phyloP scores from a whole-genome alignment of 2,797 vertebrate species.

The Rhadinocentrus ornatus region DNA sequence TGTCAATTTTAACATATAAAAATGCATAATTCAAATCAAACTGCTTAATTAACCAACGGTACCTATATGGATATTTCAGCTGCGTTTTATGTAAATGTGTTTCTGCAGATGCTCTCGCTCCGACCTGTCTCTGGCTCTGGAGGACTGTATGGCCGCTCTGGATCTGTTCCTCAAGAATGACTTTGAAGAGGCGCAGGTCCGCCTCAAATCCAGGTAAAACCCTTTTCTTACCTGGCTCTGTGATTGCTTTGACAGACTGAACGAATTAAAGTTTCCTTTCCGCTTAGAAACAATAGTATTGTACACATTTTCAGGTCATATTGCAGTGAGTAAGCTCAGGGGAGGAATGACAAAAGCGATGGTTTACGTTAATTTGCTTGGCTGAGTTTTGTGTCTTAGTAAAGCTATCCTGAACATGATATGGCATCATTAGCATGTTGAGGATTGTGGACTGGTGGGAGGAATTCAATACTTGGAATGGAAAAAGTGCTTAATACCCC shows the following conservation, averaged over 20 bases:
- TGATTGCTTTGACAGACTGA: not conserved
- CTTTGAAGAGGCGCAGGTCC: slow-evolving; percentile 91
- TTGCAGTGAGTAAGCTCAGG: not conserved
- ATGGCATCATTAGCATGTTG: not conserved
- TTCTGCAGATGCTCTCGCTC: slow-evolving; percentile 84
- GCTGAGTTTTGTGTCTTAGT: not conserved
- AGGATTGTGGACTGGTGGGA: not conserved
- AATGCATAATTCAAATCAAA: not conserved
- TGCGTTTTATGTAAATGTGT: slow-evolving; percentile 13
- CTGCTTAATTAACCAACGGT: not conserved
- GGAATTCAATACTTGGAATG: not conserved
- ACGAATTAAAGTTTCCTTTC: not conserved
- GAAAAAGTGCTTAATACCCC: too few relatives aligned
- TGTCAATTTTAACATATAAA: not conserved
- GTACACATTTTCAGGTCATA: not conserved
- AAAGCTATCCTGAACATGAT: not conserved
- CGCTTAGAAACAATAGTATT: not conserved
- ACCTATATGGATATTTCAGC: not conserved
- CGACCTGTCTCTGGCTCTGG: slow-evolving; percentile 89
- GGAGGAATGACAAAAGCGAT: not conserved
- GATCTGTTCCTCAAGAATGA: slow-evolving; percentile 96
- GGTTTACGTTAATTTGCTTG: not conserved
- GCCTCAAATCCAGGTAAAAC: slow-evolving; percentile 88
- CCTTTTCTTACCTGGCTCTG: slow-evolving; percentile 17
- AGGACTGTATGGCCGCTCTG: slow-evolving; percentile 93